Percentiles rank a stretch among this genome's conserved stretches.
These are phyloP conservation scores for Xenotilapia longispinis DNA, from an alignment of 2,113 vertebrate genomes.

Conservation along the genomic window DNA sequence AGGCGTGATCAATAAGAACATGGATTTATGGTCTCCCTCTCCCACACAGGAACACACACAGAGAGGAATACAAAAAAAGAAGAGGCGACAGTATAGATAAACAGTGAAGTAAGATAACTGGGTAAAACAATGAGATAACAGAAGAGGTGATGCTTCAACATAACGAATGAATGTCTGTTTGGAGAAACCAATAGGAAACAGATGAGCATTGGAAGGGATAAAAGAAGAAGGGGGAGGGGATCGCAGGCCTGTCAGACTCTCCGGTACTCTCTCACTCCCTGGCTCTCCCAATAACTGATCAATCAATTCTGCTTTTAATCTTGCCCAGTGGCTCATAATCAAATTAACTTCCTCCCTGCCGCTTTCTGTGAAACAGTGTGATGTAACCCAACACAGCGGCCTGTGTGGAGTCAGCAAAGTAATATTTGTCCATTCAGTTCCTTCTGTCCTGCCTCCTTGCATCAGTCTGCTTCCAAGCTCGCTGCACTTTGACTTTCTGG, in stretches of 20 bases:
- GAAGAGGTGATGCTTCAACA: background rate
- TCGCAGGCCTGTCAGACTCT: background rate
- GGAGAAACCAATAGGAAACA: background rate
- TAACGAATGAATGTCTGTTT: background rate
- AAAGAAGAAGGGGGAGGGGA: background rate
- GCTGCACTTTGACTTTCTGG: background rate
- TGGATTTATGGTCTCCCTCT: background rate
- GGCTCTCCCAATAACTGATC: conserved; percentile 35
- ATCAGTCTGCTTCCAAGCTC: background rate
- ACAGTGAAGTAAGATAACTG: background rate
- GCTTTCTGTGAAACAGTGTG: background rate
- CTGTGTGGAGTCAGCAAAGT: background rate
- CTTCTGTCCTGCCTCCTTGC: background rate
- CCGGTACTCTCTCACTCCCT: conserved; percentile 23
- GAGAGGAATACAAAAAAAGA: background rate
- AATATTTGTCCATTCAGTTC: background rate
- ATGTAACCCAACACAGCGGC: background rate
- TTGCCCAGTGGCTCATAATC: conserved; percentile 64
- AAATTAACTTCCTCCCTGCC: conserved; percentile 34
- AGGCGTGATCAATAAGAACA: conserved; percentile 14
- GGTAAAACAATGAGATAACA: background rate
- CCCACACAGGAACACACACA: background rate
- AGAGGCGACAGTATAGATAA: background rate
- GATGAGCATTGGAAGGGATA: background rate
- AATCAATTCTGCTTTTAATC: conserved; percentile 71